Conservation (phyloP, 2,113 vertebrate species). For the Condylura cristata region DNA sequence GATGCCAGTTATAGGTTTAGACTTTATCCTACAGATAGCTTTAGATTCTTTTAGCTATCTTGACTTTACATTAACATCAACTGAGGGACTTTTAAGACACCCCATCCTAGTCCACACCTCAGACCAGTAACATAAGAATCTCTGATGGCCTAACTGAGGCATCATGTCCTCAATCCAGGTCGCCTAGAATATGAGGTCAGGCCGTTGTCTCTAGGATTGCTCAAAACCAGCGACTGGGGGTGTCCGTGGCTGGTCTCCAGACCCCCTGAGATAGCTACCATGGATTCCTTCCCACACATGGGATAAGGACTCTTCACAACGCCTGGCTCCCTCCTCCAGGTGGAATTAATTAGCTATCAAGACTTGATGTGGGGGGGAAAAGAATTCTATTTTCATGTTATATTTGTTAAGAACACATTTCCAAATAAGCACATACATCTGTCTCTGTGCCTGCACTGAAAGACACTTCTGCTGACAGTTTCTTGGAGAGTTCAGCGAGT, state of each 20-base stretch:
- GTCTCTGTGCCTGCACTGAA: conserved; percentile 29
- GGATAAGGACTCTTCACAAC: neutral
- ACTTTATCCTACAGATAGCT: neutral
- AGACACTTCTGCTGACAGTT: conserved; percentile 56
- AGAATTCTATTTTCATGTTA: conserved; percentile 65
- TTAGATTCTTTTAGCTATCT: neutral
- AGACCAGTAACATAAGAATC: neutral
- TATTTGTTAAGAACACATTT: conserved; percentile 75
- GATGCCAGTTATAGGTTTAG: neutral
- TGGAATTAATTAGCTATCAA: conserved; percentile 69
- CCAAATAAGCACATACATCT: conserved; percentile 70
- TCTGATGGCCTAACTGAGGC: neutral
- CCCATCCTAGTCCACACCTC: neutral
- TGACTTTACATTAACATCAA: neutral
- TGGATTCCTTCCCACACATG: conserved; percentile 63
- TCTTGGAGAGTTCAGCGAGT: conserved; percentile 37
- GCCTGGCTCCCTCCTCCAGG: conserved; percentile 49
- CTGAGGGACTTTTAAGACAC: neutral
- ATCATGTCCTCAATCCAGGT: neutral
- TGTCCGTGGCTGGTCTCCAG: neutral
- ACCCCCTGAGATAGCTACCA: conserved; percentile 28
- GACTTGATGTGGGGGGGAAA: conserved; percentile 45
- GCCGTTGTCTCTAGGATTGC: neutral
- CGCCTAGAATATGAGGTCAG: conserved; percentile 8
- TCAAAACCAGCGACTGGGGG: neutral